Percentiles rank a stretch among this genome's conserved stretches.
These are phyloP conservation scores for Pelecanus crispus DNA, from an alignment of 2,113 vertebrate species.

Conservation along the genomic window DNA sequence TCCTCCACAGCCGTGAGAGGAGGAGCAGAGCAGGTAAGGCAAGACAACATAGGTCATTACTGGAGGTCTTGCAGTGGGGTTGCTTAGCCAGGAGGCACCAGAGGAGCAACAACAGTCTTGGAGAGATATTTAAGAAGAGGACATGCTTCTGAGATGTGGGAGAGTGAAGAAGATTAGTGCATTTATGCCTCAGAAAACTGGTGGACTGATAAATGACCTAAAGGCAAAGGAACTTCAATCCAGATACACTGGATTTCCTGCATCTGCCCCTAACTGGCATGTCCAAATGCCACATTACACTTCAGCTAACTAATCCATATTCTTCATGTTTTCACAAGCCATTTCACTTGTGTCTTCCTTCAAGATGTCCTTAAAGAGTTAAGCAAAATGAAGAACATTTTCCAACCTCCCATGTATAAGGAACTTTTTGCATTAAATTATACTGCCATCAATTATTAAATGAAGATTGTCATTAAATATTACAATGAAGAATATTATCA, in stretches of 20 bases:
- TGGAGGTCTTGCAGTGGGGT: background rate
- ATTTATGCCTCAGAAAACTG: background rate
- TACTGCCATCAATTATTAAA: conserved; percentile 66
- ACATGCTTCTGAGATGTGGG: background rate
- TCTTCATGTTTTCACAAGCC: background rate
- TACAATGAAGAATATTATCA: conserved; percentile 60
- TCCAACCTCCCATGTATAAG: background rate
- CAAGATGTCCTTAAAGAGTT: conserved; percentile 6
- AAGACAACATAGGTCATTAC: background rate
- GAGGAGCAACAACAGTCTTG: background rate
- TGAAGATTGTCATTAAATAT: conserved; percentile 64
- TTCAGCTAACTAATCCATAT: background rate
- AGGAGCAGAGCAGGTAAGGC: background rate
- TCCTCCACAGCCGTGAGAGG: fast-evolving
- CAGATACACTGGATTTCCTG: background rate
- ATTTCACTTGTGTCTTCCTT: background rate
- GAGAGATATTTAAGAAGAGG: background rate
- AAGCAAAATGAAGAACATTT: conserved; percentile 45
- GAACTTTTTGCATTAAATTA: conserved; percentile 50
- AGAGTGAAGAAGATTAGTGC: background rate
- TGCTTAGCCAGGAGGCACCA: background rate
- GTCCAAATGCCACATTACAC: background rate
- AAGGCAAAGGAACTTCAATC: background rate
- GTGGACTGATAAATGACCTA: background rate
- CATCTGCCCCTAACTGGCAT: background rate